phyloP scores from a whole-genome alignment of 2,888 invertebrate genomes.

The Pterostichus niger region DNA sequence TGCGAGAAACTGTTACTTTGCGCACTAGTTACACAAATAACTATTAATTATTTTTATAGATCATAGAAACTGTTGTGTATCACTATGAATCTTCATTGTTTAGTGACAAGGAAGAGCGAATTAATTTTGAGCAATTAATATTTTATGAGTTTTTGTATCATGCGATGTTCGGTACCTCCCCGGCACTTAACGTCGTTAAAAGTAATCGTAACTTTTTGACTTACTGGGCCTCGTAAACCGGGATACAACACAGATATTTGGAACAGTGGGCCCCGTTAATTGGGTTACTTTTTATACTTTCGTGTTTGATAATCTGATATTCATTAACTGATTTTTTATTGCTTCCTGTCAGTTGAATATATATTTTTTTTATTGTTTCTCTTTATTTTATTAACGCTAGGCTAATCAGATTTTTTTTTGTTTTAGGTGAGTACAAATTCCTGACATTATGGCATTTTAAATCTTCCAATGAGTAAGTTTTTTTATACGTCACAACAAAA shows the following conservation, averaged over 20 bases:
- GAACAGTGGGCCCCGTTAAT: conserved; percentile 23
- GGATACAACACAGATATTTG: conserved; percentile 37
- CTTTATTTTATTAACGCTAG: conserved; percentile 2
- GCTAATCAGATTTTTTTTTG: conserved; percentile 34
- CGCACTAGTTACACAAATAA: no score
- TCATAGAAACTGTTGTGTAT: not conserved
- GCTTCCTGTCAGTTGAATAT: conserved; percentile 47
- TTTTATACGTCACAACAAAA: no score
- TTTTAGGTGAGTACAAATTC: conserved; percentile 50
- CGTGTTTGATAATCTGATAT: conserved; percentile 58
- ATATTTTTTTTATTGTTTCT: conserved; percentile 42
- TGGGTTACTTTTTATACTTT: conserved; percentile 54
- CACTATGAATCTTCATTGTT: not conserved
- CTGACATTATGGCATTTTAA: not conserved
- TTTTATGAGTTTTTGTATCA: conserved; percentile 63
- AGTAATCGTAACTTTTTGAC: conserved; percentile 63
- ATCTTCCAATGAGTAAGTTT: conserved; percentile 6
- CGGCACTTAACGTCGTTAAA: conserved; percentile 38
- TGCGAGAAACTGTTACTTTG: no score
- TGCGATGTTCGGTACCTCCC: not conserved
- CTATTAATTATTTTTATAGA: not conserved
- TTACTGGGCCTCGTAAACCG: conserved; percentile 43
- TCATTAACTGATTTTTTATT: conserved; percentile 53
- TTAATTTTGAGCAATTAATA: conserved; percentile 65
- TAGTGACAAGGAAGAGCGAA: conserved; percentile 33